These are phyloP conservation scores for Julus scanicus DNA, from an alignment of 2,888 invertebrate species.

Conservation along the genomic window DNA sequence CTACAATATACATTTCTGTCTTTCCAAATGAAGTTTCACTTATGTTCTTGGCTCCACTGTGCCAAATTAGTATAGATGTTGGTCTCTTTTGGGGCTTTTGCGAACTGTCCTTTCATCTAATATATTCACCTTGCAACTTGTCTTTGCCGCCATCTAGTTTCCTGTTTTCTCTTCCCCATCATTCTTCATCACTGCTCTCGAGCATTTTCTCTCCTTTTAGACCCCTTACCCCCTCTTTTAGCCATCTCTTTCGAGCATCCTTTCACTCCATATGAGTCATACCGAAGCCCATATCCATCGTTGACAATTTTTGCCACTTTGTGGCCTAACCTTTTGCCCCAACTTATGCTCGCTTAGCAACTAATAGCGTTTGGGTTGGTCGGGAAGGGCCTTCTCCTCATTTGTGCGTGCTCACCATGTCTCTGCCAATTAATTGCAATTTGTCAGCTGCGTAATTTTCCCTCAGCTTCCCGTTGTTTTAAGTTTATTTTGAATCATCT, in stretches of 20 bases:
- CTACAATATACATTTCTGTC: too few relatives aligned
- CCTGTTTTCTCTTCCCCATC: background rate
- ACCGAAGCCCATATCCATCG: background rate
- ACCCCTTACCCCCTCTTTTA: background rate
- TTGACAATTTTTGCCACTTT: slow-evolving; percentile 42
- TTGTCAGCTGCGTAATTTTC: slow-evolving; percentile 21
- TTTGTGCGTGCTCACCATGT: background rate
- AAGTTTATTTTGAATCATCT: slow-evolving; percentile 38
- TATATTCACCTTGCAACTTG: background rate
- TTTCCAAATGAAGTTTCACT: too few relatives aligned
- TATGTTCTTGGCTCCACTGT: too few relatives aligned
- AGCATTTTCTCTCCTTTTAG: background rate
- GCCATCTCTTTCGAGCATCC: background rate
- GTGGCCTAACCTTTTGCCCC: slow-evolving; percentile 38
- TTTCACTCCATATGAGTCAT: background rate
- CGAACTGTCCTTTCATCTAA: background rate
- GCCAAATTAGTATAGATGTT: too few relatives aligned
- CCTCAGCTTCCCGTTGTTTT: slow-evolving; percentile 26
- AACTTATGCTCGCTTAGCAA: slow-evolving; percentile 26
- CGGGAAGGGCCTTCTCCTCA: slow-evolving; percentile 31
- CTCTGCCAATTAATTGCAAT: slow-evolving; percentile 38
- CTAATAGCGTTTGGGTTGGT: slow-evolving; percentile 38
- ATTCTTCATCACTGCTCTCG: background rate
- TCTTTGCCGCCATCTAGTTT: background rate
- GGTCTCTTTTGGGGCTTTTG: slow-evolving; percentile 5